Evolutionary conservation across 2,888 invertebrate genomes (phyloP).

Genomic region (Panzeria rudis): DNA sequence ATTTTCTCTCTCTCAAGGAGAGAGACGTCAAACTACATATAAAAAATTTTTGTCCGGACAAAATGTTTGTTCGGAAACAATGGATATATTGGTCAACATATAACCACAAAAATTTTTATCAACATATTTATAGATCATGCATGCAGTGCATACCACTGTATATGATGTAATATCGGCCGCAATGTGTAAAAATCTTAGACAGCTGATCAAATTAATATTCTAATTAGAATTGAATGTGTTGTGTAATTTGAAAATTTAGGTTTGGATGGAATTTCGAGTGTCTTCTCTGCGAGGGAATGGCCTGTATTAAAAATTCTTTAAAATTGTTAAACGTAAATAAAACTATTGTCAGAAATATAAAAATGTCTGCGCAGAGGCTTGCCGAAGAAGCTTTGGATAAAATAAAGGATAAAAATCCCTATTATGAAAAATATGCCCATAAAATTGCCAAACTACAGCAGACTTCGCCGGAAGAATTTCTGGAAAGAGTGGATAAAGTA

Average conservation of each 20-base stretch:
- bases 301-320: slow-evolving; percentile 72
- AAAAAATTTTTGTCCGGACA: no score
- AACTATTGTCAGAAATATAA: slow-evolving; percentile 76
- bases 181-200: slow-evolving; percentile 18
- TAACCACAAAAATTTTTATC: no score
- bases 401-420: slow-evolving; percentile 87
- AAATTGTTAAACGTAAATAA: slow-evolving; percentile 47
- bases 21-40: no score
- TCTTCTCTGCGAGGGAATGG: slow-evolving; percentile 72
- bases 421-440: slow-evolving; percentile 91
- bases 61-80: no score
- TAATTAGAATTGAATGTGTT: slow-evolving; percentile 56
- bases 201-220: slow-evolving; percentile 14
- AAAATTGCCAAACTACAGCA: slow-evolving; percentile 90
- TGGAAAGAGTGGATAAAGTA: slow-evolving; percentile 86
- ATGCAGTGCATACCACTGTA: slow-evolving; percentile 3
- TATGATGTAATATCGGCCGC: slow-evolving; percentile 9
- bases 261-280: neutral
- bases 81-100: no score
- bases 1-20: no score
- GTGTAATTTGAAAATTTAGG: slow-evolving; percentile 64
- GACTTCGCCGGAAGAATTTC: slow-evolving; percentile 90
- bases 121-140: no score
- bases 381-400: slow-evolving; percentile 85
- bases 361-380: slow-evolving; percentile 83